Base-by-base conservation (phyloP, 2,113 vertebrate genomes). In the Mirounga angustirostris region DNA sequence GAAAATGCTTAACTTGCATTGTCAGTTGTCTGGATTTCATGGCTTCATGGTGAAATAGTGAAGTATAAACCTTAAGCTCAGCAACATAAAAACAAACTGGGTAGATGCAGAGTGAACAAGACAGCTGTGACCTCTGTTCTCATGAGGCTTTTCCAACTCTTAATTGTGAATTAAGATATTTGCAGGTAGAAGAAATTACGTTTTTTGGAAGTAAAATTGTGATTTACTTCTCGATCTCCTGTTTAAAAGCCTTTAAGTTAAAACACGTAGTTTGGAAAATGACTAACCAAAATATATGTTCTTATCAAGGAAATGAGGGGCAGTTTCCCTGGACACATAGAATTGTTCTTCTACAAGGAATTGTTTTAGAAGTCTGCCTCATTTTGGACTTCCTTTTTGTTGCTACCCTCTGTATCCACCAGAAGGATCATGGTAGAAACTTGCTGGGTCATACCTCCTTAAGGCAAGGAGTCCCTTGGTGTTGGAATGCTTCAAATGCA, bases 161-260 rank as follows among this genome's bases (percentile, higher is more conserved):
- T 76, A 67, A 74, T 2, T 71, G 14, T 97, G 78, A 81, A 91
- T 61, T 73, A 86, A 86, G 76, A 56, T 40, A 83, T 81, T 97
- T 73, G 52, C 28, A 78, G 80, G 16, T 65, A 46, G 28, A 30
- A 50, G 24, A 90, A 74, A 89, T 74, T 56, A 1, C 40, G 24
- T n/a, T 90, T 88, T 97, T 97, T 65, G 46, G 56, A 87, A 28
- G 18, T 95, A 85, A 81, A 94, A 91, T 78, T 76, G 15, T 63
- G 67, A 36, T 63, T 84, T 69, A 43, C 15, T 24, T 58, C 91
- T 92, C 67, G 69, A 4, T 40, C 24, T 92, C 16, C 5, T 11
- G 2, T 65, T 91, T 71, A 43, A 52, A 88, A 82, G 43, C 9
- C 24, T 93, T 95, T 69, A 86, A 36, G 15, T 80, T 71, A 52